phyloP scores from a whole-genome alignment of 1,140 invertebrate species.

The Mamestra configurata region DNA sequence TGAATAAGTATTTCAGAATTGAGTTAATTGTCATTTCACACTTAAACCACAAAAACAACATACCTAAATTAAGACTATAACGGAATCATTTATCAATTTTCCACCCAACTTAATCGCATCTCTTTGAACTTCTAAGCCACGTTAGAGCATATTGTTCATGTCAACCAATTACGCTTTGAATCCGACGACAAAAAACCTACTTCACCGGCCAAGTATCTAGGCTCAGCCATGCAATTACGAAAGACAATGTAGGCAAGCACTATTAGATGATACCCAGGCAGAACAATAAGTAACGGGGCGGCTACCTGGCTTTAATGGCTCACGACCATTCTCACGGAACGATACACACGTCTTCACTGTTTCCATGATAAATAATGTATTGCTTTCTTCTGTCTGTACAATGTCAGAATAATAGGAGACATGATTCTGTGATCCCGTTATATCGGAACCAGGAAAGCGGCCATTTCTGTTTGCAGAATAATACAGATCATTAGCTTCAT shows the following conservation, averaged over 20 bases:
- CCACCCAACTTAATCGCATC: not conserved
- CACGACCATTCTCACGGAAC: conserved; percentile 78
- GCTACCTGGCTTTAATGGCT: conserved; percentile 68
- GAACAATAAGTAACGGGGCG: conserved; percentile 74
- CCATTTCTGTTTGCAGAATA: conserved; percentile 15
- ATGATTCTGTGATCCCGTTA: conserved; percentile 26
- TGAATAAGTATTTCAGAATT: not conserved
- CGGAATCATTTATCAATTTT: not conserved
- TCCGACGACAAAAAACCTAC: not conserved
- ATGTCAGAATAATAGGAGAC: conserved; percentile 35
- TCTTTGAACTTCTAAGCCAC: not conserved
- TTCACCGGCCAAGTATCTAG: conserved; percentile 14
- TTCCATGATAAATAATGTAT: conserved; percentile 55
- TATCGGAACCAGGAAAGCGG: conserved; percentile 11
- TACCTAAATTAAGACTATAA: too few relatives aligned
- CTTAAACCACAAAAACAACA: too few relatives aligned
- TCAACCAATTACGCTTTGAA: not conserved
- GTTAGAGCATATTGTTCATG: not conserved
- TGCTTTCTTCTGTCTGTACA: conserved; percentile 42
- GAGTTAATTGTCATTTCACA: not conserved
- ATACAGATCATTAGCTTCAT: conserved; percentile 37
- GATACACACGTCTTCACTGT: conserved; percentile 72
- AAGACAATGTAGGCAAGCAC: conserved; percentile 36
- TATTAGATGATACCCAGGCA: conserved; percentile 40
- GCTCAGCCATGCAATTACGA: conserved; percentile 15